phyloP scores from a whole-genome alignment of 2,797 vertebrate species.

The Cichlasoma orientale region DNA sequence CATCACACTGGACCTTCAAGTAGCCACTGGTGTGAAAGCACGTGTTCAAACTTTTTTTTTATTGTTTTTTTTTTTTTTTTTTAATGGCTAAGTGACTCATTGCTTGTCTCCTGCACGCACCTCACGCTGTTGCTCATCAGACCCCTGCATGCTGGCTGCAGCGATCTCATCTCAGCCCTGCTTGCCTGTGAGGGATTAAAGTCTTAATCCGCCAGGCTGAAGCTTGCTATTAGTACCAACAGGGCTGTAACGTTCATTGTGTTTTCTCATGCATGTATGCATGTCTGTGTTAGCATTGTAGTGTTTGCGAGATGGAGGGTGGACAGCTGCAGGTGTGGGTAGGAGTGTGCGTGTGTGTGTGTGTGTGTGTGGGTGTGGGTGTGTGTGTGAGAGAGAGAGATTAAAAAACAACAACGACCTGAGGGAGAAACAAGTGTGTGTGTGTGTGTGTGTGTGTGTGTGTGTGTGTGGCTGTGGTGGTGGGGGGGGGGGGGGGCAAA shows the following conservation, averaged over 20 bases:
- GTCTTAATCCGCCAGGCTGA: constrained; percentile 73
- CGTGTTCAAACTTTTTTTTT: constrained; percentile 25
- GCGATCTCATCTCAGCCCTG: constrained; percentile 70
- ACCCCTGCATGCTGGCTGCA: constrained; percentile 47
- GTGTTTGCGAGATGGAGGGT: constrained; percentile 17
- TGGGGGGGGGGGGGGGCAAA: too few relatives aligned
- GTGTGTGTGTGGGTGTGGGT: too few relatives aligned
- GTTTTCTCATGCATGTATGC: constrained; percentile 40
- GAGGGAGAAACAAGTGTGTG: not conserved
- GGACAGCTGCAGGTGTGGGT: constrained; percentile 25
- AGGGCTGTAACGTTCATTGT: constrained; percentile 47
- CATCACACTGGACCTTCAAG: constrained; percentile 26
- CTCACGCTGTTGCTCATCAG: constrained; percentile 52
- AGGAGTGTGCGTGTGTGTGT: not conserved
- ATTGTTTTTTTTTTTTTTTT: not conserved
- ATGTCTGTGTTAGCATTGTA: constrained; percentile 7
- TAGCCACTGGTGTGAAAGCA: constrained; percentile 17
- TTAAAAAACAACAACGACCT: constrained; percentile 33
- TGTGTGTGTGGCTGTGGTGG: too few relatives aligned
- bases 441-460: too few relatives aligned
- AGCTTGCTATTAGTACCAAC: constrained; percentile 56
- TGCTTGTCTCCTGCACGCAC: constrained; percentile 45
- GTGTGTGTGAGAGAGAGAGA: constrained; percentile 4
- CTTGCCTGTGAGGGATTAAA: constrained; percentile 77
- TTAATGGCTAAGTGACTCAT: constrained; percentile 55